Percentiles rank a stretch among this genome's conserved stretches.
phyloP scores from a whole-genome alignment of 1,140 invertebrate species.

The Drosophila bipectinata region DNA sequence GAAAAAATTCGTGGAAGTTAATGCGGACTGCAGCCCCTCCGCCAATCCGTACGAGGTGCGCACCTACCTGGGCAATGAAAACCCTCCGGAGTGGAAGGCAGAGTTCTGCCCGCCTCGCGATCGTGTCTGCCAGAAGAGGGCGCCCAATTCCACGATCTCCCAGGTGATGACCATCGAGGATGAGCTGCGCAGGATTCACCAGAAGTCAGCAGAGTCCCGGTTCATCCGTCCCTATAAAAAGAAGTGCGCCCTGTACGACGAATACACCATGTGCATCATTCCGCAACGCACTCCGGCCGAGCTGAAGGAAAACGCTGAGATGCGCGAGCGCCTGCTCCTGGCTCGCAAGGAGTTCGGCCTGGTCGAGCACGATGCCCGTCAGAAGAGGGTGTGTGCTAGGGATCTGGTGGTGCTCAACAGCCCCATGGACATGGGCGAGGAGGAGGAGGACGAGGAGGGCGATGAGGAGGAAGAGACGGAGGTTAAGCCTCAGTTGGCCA shows the following conservation, averaged over 20 bases:
- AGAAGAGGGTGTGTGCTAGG: constrained; percentile 29
- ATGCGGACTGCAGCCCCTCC: constrained; percentile 68
- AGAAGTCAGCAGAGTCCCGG: constrained; percentile 68
- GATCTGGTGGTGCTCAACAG: constrained; percentile 64
- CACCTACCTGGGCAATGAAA: constrained; percentile 69
- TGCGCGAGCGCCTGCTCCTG: constrained; percentile 63
- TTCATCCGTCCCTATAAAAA: constrained; percentile 56
- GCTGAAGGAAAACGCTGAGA: constrained; percentile 56
- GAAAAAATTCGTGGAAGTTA: constrained; percentile 78
- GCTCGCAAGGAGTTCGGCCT: constrained; percentile 42
- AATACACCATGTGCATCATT: constrained; percentile 61
- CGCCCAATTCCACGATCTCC: constrained; percentile 61
- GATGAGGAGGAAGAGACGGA: constrained; percentile 49
- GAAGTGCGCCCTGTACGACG: constrained; percentile 59
- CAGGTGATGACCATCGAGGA: constrained; percentile 77
- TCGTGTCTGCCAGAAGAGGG: constrained; percentile 59
- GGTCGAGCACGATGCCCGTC: constrained; percentile 62
- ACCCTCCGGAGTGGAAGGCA: constrained; percentile 56
- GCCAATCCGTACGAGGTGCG: constrained; percentile 77
- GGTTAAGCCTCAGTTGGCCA: constrained; percentile 62
- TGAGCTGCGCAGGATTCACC: constrained; percentile 67
- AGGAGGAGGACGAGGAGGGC: constrained; percentile 44
- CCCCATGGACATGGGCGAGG: constrained; percentile 56
- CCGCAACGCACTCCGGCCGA: constrained; percentile 65
- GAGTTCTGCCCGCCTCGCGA: constrained; percentile 57